A percentile compares a stretch with the other conserved stretches of the same genome.
phyloP scores from a whole-genome alignment of 2,797 vertebrate genomes.

The Xiphophorus birchmanni region DNA sequence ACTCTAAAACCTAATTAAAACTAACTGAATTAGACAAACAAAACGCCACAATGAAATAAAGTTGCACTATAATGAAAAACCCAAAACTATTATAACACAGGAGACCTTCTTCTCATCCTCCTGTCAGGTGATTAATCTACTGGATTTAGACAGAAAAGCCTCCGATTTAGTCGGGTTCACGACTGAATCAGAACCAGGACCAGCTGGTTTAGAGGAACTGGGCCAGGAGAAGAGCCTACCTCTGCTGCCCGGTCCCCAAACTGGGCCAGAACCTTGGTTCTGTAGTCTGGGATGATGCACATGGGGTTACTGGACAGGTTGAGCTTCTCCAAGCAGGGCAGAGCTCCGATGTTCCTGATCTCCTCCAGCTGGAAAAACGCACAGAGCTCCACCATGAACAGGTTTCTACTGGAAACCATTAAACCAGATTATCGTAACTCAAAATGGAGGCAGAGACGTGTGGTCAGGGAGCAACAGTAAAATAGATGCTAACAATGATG shows the following conservation, averaged over 20 bases:
- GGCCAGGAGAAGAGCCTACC: constrained; percentile 70
- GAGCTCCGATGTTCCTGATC: constrained; percentile 86
- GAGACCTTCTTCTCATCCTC: not conserved
- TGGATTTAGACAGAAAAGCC: not conserved
- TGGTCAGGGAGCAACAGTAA: too few relatives aligned
- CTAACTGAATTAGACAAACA: too few relatives aligned
- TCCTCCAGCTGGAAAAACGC: constrained; percentile 88
- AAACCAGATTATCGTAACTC: too few relatives aligned
- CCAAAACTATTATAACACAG: too few relatives aligned
- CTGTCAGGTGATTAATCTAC: not conserved
- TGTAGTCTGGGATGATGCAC: constrained; percentile 96
- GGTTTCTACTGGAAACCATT: not conserved
- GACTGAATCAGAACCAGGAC: not conserved
- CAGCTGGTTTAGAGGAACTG: too few relatives aligned
- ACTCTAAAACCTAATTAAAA: too few relatives aligned
- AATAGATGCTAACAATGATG: too few relatives aligned
- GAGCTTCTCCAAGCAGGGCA: constrained; percentile 94
- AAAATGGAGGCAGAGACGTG: too few relatives aligned
- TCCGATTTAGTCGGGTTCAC: not conserved
- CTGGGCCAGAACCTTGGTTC: constrained; percentile 95
- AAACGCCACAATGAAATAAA: too few relatives aligned
- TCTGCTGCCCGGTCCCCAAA: constrained; percentile 95
- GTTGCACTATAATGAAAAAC: too few relatives aligned
- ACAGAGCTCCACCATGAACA: not conserved
- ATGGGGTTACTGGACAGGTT: constrained; percentile 88